A percentile compares a stretch with the other conserved stretches of the same genome.
These are phyloP conservation scores for Centropus bengalensis DNA, from an alignment of 2,113 vertebrate species.

Conservation along the genomic window DNA sequence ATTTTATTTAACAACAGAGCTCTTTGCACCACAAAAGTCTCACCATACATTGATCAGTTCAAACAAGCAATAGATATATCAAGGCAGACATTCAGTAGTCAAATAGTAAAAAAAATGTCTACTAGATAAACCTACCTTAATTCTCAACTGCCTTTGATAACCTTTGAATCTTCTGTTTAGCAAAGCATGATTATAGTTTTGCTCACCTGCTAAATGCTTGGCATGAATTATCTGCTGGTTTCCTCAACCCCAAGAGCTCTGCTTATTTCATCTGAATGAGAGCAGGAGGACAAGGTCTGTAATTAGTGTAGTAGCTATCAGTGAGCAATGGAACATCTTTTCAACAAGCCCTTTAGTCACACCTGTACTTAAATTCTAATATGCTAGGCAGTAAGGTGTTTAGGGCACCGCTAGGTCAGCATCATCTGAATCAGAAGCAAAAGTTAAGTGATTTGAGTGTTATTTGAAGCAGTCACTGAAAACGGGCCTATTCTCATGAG, in stretches of 20 bases:
- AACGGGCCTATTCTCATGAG: not conserved
- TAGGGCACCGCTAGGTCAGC: not conserved
- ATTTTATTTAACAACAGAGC: not conserved
- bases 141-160: not conserved
- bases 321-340: not conserved
- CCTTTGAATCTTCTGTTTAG: not conserved
- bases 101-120: not conserved
- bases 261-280: not conserved
- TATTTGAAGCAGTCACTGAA: not conserved
- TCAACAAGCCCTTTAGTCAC: not conserved
- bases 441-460: not conserved
- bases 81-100: not conserved
- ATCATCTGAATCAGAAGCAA: not conserved
- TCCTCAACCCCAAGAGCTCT: not conserved
- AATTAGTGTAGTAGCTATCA: not conserved
- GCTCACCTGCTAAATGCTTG: not conserved
- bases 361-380: not conserved
- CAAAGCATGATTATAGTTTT: not conserved
- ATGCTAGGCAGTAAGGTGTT: not conserved
- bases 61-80: not conserved
- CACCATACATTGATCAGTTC: not conserved
- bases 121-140: not conserved
- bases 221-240: fast-evolving
- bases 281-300: not conserved
- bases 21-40: not conserved